Evolutionary conservation across 2,113 vertebrate genomes (phyloP), one percentile per base, ranked within the genome.

Genomic region (Cervus canadensis): DNA sequence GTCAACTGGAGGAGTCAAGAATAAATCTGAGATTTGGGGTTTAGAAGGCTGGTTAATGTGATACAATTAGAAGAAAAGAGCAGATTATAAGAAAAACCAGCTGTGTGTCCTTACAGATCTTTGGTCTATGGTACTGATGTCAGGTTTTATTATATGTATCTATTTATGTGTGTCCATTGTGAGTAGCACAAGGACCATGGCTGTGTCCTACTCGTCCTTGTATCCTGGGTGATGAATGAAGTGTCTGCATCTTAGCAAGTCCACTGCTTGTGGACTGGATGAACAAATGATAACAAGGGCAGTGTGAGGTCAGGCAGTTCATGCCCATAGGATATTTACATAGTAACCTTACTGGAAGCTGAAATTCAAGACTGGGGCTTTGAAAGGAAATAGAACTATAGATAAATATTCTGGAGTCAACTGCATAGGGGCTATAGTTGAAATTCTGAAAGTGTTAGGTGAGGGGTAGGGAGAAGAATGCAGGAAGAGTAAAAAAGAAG

Each of bases 41-140:
- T 28, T 21, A 30, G 40, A 60, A 17, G 21, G 4, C 10, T 76
- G 26, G 2, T 43, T 67, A 45, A 48, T 28, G 15, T 54, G 30
- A 64, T 28, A 13, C 23, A 54, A 3, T n/a, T 71, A 30, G 48
- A 45, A 82, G 33, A 17, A 64, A 59, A 8, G 10, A 43, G 4
- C 15, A 40, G 4, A 64, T 3, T 19, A 21, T 1, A 43, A 33
- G 26, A 45, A 81, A 33, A 16, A 36, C 14, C 30, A 30, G 7
- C 16, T 48, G 25, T 28, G 0, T 30, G 1, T 59, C 23, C 40
- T 45, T 45, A 11, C 8, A 21, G 30, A 19, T 43, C 21, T 57
- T 33, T 21, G 1, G 7, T 94, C 5, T 21, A 0, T 4, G 79
- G 7, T 6, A 14, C 62, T 14, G 2, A 30, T 5, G 19, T 36